Conservation (phyloP, 2,888 invertebrate species). For the Zaprionus bogoriensis region DNA sequence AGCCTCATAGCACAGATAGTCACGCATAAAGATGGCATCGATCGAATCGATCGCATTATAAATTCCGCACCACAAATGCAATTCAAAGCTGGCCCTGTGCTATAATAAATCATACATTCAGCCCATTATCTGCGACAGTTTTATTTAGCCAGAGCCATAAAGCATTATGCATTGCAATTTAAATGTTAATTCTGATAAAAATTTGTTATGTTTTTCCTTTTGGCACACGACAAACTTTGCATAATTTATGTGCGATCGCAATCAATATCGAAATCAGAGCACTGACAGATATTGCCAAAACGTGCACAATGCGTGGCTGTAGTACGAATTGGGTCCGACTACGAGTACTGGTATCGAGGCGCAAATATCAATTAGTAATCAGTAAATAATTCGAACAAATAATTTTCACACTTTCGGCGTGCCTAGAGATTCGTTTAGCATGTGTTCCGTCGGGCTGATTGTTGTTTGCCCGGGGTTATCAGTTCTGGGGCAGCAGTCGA, state of each 20-base stretch:
- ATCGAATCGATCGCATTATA: conserved; percentile 42
- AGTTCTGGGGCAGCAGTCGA: conserved; percentile 1
- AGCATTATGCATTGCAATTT: conserved; percentile 51
- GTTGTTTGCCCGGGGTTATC: conserved; percentile 41
- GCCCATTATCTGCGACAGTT: conserved; percentile 55
- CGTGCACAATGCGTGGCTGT: conserved; percentile 23
- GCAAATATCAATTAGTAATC: conserved; percentile 59
- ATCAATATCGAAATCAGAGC: conserved; percentile 51
- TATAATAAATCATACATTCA: conserved; percentile 58
- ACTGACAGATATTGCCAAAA: conserved; percentile 30
- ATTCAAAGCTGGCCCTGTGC: conserved; percentile 28
- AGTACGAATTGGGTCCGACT: neutral
- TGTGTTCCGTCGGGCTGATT: conserved; percentile 6
- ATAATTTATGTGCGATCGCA: conserved; percentile 53
- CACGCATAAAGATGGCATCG: neutral
- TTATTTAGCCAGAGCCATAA: conserved; percentile 44
- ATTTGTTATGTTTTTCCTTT: conserved; percentile 26
- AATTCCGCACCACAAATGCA: conserved; percentile 68
- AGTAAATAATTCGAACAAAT: conserved; percentile 55
- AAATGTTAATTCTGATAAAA: conserved; percentile 60
- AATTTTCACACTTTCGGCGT: conserved; percentile 52
- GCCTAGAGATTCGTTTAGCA: too few relatives aligned
- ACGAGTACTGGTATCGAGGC: conserved; percentile 6
- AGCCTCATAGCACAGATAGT: neutral
- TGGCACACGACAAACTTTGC: conserved; percentile 75